These are phyloP conservation scores for Danio albolineatus DNA, from an alignment of 2,797 vertebrate species.

Conservation along the genomic window DNA sequence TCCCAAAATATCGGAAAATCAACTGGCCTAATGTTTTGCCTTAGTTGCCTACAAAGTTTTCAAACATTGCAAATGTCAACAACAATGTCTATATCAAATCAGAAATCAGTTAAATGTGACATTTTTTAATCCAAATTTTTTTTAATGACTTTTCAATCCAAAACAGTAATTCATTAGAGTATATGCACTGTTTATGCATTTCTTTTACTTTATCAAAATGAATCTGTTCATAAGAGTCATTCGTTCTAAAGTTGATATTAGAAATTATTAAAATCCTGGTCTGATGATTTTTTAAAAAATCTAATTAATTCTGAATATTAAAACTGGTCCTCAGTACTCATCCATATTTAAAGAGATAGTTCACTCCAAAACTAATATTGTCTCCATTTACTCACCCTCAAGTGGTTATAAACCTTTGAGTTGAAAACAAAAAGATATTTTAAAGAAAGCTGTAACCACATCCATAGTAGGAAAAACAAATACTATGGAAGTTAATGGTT, in stretches of 20 bases:
- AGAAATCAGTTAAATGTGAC: too few species aligned
- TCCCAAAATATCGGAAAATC: not conserved
- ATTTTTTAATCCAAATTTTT: too few species aligned
- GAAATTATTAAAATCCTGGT: not conserved
- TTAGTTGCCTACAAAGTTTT: too few species aligned
- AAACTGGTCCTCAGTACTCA: not conserved
- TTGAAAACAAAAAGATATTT: not conserved
- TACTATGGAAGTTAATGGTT: too few species aligned
- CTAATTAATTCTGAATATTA: not conserved
- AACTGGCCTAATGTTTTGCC: too few species aligned
- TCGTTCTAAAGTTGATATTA: not conserved
- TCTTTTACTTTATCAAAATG: not conserved
- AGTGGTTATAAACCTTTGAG: not conserved
- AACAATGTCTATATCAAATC: fast-evolving
- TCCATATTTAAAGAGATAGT: not conserved
- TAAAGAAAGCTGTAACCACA: too few species aligned
- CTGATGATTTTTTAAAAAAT: too few species aligned
- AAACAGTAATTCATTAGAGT: not conserved
- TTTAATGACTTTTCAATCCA: not conserved
- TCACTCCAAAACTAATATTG: not conserved
- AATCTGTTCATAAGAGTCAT: not conserved
- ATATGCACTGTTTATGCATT: not conserved
- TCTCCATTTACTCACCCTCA: too few species aligned
- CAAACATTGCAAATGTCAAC: too few species aligned
- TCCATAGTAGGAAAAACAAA: too few species aligned